Evolutionary conservation across 92 coral and sea anemone genomes (phyloP).

Genomic region (Zoanthus solanderi): DNA sequence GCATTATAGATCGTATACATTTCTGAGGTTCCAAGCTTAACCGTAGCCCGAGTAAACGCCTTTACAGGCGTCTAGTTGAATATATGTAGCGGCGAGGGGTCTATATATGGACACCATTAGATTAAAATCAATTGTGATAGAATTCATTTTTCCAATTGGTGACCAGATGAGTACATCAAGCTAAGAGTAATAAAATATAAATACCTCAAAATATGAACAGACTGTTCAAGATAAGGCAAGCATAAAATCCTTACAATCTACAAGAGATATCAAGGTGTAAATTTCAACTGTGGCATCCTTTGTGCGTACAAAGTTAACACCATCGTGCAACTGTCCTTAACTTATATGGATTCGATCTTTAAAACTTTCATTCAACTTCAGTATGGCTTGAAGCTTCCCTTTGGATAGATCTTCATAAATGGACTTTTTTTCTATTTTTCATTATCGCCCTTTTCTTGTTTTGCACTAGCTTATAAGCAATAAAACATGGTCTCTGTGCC

Average conservation of each 20-base stretch:
- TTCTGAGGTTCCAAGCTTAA: too few species aligned
- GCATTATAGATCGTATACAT: too few species aligned
- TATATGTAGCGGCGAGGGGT: too few species aligned
- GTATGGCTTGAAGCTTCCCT: conserved; percentile 32
- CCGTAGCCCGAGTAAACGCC: too few species aligned
- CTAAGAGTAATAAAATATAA: too few species aligned
- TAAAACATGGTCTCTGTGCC: too few species aligned
- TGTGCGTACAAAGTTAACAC: conserved; percentile 1
- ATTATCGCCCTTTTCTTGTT: conserved; percentile 7
- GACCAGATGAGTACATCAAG: too few species aligned
- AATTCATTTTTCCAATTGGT: too few species aligned
- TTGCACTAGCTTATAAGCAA: neutral
- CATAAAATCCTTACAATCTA: neutral
- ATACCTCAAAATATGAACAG: neutral
- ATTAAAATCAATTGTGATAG: too few species aligned
- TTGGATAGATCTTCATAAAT: conserved; percentile 29
- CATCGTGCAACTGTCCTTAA: conserved; percentile 1
- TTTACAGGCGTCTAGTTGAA: too few species aligned
- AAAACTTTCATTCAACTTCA: conserved; percentile 3
- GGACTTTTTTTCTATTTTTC: conserved; percentile 27
- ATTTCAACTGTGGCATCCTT: conserved; percentile 35
- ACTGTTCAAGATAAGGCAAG: too few species aligned
- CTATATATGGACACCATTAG: too few species aligned
- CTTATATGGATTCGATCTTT: conserved; percentile 29
- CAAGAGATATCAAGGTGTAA: conserved; percentile 3